Conservation (phyloP, 1,140 invertebrate species). For the Pachyrhynchus sulphureomaculatus region DNA sequence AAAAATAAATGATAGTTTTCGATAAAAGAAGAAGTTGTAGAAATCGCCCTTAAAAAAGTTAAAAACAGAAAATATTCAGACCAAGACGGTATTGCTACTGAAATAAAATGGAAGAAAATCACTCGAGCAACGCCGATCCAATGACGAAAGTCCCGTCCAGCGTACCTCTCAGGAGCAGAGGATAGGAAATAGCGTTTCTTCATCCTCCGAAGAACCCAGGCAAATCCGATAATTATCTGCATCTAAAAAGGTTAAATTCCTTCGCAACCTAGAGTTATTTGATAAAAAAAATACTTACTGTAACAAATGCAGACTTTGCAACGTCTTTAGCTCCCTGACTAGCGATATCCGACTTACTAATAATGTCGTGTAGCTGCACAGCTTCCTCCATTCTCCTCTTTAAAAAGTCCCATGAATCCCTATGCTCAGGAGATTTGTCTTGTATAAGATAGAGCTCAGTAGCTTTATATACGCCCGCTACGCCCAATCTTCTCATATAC, state of each 20-base stretch:
- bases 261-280: neutral
- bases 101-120: too few species aligned
- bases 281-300: slow-evolving; percentile 49
- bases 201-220: neutral
- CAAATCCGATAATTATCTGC: neutral
- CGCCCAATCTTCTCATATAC: slow-evolving; percentile 81
- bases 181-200: too few species aligned
- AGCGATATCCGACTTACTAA: slow-evolving; percentile 57
- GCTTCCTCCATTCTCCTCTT: slow-evolving; percentile 74
- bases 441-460: slow-evolving; percentile 88
- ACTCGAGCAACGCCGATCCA: too few species aligned
- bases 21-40: too few species aligned
- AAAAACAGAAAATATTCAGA: too few species aligned
- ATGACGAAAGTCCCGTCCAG: too few species aligned
- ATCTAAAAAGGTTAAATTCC: neutral
- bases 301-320: slow-evolving; percentile 56
- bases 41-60: too few species aligned
- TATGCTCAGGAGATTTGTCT: slow-evolving; percentile 71
- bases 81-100: too few species aligned
- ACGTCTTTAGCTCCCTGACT: slow-evolving; percentile 55
- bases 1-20: too few species aligned
- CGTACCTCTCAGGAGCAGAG: too few species aligned
- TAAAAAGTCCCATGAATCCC: slow-evolving; percentile 79
- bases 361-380: slow-evolving; percentile 57
- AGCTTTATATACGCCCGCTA: slow-evolving; percentile 84